Base-by-base conservation (phyloP, 2,797 vertebrate genomes). In the Cuculus canorus region DNA sequence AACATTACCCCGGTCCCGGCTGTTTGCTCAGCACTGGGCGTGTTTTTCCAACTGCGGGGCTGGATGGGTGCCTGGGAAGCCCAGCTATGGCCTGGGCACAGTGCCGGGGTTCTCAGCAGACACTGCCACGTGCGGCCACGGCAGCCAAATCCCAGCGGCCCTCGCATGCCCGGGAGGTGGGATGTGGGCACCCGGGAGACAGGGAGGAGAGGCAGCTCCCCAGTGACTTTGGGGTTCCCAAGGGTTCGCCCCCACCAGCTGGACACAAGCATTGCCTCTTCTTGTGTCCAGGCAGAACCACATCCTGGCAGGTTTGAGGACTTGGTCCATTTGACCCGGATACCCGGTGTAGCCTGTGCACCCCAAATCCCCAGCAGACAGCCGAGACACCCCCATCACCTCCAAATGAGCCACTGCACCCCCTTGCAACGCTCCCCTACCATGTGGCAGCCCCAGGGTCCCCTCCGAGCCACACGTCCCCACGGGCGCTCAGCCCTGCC, bases 271-370 rank as follows among this genome's bases (percentile, higher is more conserved):
- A 5, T 2, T 0, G 3, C 8, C 0, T 25, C 3, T 41, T 68
- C 9, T 19, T 0, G 0, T 5, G 3, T 54, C 12, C 3, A 11
- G 18, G 5, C 25, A 75, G 24, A 59, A 78, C 13, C 2, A 0
- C 0, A 1, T 6, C 30, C n/a, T 35, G 14, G 28, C 0, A 8
- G 73, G 11, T 32, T 17, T 63, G 17, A 48, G 65, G 50, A 84
- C 65, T 92, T 83, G 32, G 45, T 4, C 19, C 19, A 1, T 61
- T 76, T n/a, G 30, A 30, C 45, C 21, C 1, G 3, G 27, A n/a
- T 30, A 30, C 45, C 21, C 1, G 3, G 27, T 6, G 19, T 0
- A 59, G 54, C 3, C 71, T 65, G 75, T 3, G 4, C 2, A 2
- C 8, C 43, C 19, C 68, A 68, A 39, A 35, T 7, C 15, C 17